A percentile compares a stretch with the other conserved stretches of the same genome.
These are phyloP conservation scores for Rutpela maculata DNA, from an alignment of 2,888 invertebrate species.

Conservation along the genomic window DNA sequence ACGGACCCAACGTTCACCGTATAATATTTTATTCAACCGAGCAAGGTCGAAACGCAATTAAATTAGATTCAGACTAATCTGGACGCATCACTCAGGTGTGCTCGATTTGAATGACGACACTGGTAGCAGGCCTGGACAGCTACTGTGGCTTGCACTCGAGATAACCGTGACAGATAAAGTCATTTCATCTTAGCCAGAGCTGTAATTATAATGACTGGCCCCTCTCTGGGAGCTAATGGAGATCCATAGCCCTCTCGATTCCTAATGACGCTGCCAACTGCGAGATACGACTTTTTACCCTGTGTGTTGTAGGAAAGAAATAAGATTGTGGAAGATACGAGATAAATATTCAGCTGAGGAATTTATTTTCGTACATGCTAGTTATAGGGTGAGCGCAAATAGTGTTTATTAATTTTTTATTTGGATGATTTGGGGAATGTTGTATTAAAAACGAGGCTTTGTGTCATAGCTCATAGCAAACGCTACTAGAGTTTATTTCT, in stretches of 20 bases:
- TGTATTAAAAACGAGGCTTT: too few relatives aligned
- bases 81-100: conserved; percentile 47
- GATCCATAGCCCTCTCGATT: conserved; percentile 57
- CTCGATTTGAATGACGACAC: conserved; percentile 43
- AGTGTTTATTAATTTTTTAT: too few relatives aligned
- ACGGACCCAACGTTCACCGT: not conserved
- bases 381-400: not conserved
- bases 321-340: not conserved
- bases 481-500: too few relatives aligned
- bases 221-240: conserved; percentile 61
- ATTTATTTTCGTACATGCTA: conserved; percentile 3
- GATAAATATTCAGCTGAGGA: conserved; percentile 19
- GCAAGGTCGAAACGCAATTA: conserved; percentile 32
- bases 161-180: conserved; percentile 61
- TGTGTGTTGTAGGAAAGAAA: not conserved
- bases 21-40: conserved; percentile 12
- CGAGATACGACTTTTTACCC: conserved; percentile 23
- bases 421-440: too few relatives aligned
- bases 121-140: conserved; percentile 48
- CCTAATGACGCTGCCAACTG: conserved; percentile 28
- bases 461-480: too few relatives aligned
- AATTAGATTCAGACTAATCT: conserved; percentile 38
- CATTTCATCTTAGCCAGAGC: conserved; percentile 61
- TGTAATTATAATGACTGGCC: conserved; percentile 65
- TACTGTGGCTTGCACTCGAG: conserved; percentile 48